Conservation (phyloP, 2,113 vertebrate genomes). For the Apus apus region DNA sequence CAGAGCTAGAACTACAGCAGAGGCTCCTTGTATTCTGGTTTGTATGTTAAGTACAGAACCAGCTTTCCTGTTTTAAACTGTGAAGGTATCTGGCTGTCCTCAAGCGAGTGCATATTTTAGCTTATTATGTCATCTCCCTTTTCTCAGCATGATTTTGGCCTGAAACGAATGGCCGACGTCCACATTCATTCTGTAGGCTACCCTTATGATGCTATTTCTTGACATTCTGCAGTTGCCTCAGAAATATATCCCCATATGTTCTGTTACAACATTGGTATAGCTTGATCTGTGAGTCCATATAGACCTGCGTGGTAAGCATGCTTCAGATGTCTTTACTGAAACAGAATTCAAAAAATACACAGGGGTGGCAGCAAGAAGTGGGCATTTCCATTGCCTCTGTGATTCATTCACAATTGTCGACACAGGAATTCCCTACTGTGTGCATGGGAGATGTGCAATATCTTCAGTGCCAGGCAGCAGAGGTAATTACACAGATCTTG, state of each 20-base stretch:
- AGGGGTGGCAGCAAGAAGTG: not conserved
- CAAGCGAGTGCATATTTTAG: not conserved
- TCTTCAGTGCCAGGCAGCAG: constrained; percentile 30
- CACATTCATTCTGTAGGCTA: not conserved
- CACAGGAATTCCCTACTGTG: constrained; percentile 50
- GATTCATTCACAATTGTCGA: constrained; percentile 40
- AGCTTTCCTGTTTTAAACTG: not conserved
- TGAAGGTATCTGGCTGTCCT: not conserved
- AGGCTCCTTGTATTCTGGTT: not conserved
- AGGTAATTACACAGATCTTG: constrained; percentile 51
- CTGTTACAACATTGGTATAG: not conserved
- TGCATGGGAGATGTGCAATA: not conserved
- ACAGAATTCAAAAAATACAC: not conserved
- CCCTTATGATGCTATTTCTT: not conserved
- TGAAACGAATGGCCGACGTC: not conserved
- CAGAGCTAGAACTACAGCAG: not conserved
- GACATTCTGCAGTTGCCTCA: not conserved
- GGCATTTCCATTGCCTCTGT: constrained; percentile 13
- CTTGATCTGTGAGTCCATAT: not conserved
- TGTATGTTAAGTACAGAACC: not conserved
- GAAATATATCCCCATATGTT: not conserved
- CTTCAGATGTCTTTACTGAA: not conserved
- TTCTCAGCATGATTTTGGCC: constrained; percentile 2
- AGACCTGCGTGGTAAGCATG: not conserved
- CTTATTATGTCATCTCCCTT: not conserved